These are phyloP conservation scores for Azorinus chamasolen DNA, from an alignment of 2,888 invertebrate genomes.

Conservation along the genomic window DNA sequence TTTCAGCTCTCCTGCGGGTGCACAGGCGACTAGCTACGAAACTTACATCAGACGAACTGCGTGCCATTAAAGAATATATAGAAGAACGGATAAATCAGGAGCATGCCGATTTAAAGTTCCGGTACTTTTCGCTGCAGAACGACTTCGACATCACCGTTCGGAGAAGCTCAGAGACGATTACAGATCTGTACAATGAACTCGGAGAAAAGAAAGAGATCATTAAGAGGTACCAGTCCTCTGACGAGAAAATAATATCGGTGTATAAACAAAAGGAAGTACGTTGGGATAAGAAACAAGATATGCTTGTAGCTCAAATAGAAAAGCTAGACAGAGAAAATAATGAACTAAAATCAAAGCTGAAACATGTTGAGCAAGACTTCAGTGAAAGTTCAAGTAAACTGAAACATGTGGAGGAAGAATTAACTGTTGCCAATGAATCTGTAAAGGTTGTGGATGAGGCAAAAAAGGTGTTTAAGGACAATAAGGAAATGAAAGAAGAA, in stretches of 20 bases:
- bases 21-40: conserved; percentile 68
- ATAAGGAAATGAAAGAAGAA: conserved; percentile 46
- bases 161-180: conserved; percentile 60
- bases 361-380: conserved; percentile 51
- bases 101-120: conserved; percentile 63
- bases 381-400: conserved; percentile 42
- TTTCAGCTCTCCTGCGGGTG: conserved; percentile 69
- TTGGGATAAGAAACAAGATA: conserved; percentile 66
- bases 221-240: conserved; percentile 64
- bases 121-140: conserved; percentile 60
- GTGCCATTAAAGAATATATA: conserved; percentile 65
- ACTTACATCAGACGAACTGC: conserved; percentile 69
- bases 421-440: conserved; percentile 45
- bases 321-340: conserved; percentile 52
- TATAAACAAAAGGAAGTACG: conserved; percentile 66
- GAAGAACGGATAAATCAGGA: conserved; percentile 64
- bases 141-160: conserved; percentile 63
- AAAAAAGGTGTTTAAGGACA: conserved; percentile 39
- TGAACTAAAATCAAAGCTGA: conserved; percentile 27
- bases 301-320: conserved; percentile 60
- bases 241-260: conserved; percentile 58
- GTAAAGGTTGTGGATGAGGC: conserved; percentile 54
- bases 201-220: conserved; percentile 65
- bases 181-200: conserved; percentile 62
- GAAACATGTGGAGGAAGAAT: conserved; percentile 46